Conservation (phyloP, 2,888 invertebrate species). For the Chrysodeixis includens region DNA sequence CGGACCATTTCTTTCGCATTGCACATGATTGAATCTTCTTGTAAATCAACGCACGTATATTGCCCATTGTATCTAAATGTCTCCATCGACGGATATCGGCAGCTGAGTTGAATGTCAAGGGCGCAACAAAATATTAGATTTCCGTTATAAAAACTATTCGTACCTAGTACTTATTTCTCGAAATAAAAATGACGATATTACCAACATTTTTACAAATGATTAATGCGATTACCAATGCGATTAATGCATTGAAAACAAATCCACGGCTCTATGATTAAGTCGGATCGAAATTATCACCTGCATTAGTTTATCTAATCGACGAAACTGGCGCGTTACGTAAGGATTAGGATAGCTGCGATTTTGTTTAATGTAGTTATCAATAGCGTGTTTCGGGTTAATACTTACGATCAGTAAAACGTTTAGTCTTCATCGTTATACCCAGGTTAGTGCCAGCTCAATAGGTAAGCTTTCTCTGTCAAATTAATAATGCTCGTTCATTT, state of each 20-base stretch:
- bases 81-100: slow-evolving; percentile 42
- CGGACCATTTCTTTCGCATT: slow-evolving; percentile 8
- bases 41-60: slow-evolving; percentile 40
- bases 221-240: neutral
- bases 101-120: slow-evolving; percentile 33
- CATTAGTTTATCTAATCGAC: slow-evolving; percentile 17
- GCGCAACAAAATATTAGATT: slow-evolving; percentile 22
- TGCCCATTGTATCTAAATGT: slow-evolving; percentile 53
- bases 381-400: neutral
- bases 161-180: neutral
- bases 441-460: neutral
- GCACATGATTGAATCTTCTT: slow-evolving; percentile 19
- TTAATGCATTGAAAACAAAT: neutral
- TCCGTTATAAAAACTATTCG: slow-evolving; percentile 30
- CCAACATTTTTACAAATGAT: neutral
- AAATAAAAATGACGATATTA: neutral
- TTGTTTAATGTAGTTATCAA: neutral
- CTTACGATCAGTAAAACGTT: neutral
- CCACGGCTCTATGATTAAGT: slow-evolving; percentile 1
- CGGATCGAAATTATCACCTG: slow-evolving; percentile 2
- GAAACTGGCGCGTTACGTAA: neutral
- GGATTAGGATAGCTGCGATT: slow-evolving; percentile 1
- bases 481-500: neutral
- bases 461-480: neutral
- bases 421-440: neutral